Base-by-base conservation (phyloP, 2,888 invertebrate species). In the Criorhina ranunculi region DNA sequence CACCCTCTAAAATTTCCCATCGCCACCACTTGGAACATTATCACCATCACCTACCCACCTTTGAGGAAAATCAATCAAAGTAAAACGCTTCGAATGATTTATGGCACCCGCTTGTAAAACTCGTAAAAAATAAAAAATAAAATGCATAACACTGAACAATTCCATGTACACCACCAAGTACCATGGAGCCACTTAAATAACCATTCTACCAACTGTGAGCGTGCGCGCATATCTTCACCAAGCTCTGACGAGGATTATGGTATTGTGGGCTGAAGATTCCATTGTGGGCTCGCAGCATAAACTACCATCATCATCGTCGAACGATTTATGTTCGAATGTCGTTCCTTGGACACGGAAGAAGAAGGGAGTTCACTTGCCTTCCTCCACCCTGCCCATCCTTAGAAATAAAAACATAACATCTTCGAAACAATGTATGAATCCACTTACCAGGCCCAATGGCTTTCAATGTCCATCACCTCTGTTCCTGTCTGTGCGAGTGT, bases 311-410 rank as follows among this genome's bases (percentile, higher is more conserved):
- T 78, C 82, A 72, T 77, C 60, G 42, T 24, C 46, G 78, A 55
- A 83, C 78, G 78, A 83, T 83, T 83, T 78, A 83, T 83, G 82
- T 78, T 83, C 60, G 40, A 82, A 83, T 78, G 51, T 83, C 67
- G 78, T 78, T 72, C 42, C 66, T 19, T 17, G 59, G 62, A 83
- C 82, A 73, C 51, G 46, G 60, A 66, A 78, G 55, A 66, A 78
- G 55, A 62, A 66, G 37, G 19, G 66, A 67, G 7, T 24, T 40
- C 6, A 24, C 42, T 5, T 24, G 1, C 7, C 24, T 8, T 35
- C 29, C 24, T 24, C 24, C 24, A 1, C 4, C 24, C 24, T 1
- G 4, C 24, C 24, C 24, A 4, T 6, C 6, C 15, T 12, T 62
- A 17, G 46, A 53, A 17, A 37, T 17, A 46, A 7, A 42, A 49